Evolutionary conservation across 2,888 invertebrate genomes (phyloP), one percentile per base, ranked within the genome.

Genomic region (Odontocerum albicorne): DNA sequence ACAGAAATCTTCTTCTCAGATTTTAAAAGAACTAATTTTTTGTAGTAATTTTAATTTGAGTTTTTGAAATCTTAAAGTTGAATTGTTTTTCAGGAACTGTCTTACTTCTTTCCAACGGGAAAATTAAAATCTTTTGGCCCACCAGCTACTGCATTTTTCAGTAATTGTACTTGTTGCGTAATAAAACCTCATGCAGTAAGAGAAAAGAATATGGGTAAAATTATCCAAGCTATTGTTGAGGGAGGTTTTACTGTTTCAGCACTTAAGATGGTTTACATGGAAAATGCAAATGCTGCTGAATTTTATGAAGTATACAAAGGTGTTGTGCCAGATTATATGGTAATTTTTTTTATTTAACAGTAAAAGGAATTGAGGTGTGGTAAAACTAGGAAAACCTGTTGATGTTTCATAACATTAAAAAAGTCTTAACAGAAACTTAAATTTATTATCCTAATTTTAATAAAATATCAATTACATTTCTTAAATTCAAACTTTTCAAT

Each of bases 261-360:
- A 0, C 74, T 95, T 58, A 86, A 89, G 70, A 87, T 91, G 83
- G 83, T 88, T 63, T 77, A 86, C 57, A 77, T 96, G 64, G 90
- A 89, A 64, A 85, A 85, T 59, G 81, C 86, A 1, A 90, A 93
- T 69, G 92, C 92, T 3, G 90, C 92, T 64, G 94, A 96, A 69
- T 96, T 96, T 73, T 85, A 89, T 66, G 95, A 96, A 74, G 88
- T 96, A 2, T 96, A 96, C 70, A 92, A 92, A 69, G 94, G 93
- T 1, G 90, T 93, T 46, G 80, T 92, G 31, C 83, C 85, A 1
- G 91, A 92, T 65, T 89, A 85, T 68, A 80, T 83, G 68, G 88
- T 87, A 66, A 65, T n/a, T n/a, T n/a, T n/a, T n/a, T n/a, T n/a
- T n/a, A n/a, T n/a, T n/a, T n/a, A n/a, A n/a, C n/a, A 70, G 64